A percentile compares a stretch with the other conserved stretches of the same genome.
Conservation (phyloP, 2,797 vertebrate genomes). For the Catamblyrhynchus diadema region DNA sequence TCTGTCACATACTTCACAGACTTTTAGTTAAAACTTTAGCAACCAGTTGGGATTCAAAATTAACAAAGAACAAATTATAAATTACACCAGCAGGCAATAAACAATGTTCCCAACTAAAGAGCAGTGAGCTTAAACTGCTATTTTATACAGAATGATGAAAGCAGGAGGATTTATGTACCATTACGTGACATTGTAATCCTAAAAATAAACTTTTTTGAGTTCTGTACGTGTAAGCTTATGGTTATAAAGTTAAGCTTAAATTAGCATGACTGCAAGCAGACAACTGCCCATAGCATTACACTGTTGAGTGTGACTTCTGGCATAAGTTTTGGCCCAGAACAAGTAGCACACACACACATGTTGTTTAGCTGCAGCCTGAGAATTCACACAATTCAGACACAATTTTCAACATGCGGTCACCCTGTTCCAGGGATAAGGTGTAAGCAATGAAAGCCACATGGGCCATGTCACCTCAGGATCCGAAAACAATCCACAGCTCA, state of each 20-base stretch:
- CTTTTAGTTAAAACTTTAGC: not conserved
- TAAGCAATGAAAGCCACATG: not conserved
- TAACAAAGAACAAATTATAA: not conserved
- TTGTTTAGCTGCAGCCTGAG: not conserved
- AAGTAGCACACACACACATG: not conserved
- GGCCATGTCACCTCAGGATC: not conserved
- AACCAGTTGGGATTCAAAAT: not conserved
- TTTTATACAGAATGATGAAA: not conserved
- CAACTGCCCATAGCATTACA: not conserved
- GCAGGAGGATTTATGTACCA: not conserved
- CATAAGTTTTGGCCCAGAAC: not conserved
- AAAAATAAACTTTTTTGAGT: not conserved
- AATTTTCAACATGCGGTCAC: not conserved
- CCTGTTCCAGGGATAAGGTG: not conserved
- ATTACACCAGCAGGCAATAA: not conserved
- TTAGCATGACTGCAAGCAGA: not conserved
- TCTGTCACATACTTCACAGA: not conserved
- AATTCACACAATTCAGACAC: not conserved
- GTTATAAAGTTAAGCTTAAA: not conserved
- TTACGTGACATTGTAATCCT: not conserved
- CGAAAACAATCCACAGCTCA: not conserved
- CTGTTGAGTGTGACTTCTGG: not conserved
- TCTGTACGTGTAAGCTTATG: not conserved
- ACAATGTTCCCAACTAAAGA: not conserved
- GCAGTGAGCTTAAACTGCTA: not conserved